These are phyloP conservation scores for Grallaria varia DNA, from an alignment of 2,113 vertebrate species.

Conservation along the genomic window DNA sequence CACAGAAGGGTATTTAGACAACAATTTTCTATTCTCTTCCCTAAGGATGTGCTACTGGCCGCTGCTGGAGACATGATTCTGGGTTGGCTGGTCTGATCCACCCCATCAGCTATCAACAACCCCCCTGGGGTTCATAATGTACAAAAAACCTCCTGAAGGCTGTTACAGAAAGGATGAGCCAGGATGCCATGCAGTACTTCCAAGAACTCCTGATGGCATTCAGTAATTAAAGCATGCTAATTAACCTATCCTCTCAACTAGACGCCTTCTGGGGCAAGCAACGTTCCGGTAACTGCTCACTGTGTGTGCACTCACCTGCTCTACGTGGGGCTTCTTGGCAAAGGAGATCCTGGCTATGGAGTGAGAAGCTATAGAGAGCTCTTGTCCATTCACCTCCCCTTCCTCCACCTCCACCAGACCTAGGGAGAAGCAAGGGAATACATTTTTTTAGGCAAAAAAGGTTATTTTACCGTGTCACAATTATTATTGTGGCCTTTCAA, in stretches of 20 bases:
- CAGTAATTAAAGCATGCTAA: not conserved
- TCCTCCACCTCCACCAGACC: slow-evolving; percentile 96
- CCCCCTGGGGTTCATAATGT: not conserved
- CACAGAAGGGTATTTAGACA: not conserved
- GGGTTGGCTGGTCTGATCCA: not conserved
- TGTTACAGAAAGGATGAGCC: not conserved
- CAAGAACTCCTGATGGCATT: not conserved
- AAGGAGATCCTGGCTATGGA: slow-evolving; percentile 89
- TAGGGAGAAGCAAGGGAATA: slow-evolving; percentile 45
- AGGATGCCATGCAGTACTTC: not conserved
- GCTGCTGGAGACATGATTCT: not conserved
- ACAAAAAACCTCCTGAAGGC: not conserved
- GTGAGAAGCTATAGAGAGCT: slow-evolving; percentile 79
- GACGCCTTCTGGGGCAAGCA: not conserved
- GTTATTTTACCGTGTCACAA: not conserved
- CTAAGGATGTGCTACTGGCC: not conserved
- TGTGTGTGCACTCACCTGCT: slow-evolving; percentile 78
- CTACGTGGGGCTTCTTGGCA: slow-evolving; percentile 87
- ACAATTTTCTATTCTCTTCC: not conserved
- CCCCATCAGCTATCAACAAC: not conserved
- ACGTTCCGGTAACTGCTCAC: not conserved
- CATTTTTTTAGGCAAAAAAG: not conserved
- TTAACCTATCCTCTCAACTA: not conserved
- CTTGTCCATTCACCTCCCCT: slow-evolving; percentile 86
- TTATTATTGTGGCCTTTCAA: not conserved